Evolutionary conservation across 2,797 vertebrate species (phyloP), one percentile per base, ranked within the genome.

Genomic region (Erpetoichthys calabaricus): DNA sequence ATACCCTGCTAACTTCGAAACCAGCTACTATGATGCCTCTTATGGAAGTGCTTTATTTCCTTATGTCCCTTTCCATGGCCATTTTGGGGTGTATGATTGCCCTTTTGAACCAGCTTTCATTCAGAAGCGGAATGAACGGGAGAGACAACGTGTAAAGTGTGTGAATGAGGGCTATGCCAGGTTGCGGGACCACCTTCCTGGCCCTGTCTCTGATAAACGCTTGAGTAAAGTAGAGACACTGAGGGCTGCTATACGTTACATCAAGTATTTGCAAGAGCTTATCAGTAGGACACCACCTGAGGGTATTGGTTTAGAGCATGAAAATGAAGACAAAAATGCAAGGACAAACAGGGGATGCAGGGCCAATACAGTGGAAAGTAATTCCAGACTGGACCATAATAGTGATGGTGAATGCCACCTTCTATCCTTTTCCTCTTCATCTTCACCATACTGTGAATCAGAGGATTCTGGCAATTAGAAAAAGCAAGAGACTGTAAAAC

Each of bases 191-290:
- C 88, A 89, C 74, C 82, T 91, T 9, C 88, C 89, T 0, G 80
- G 78, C 0, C 75, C 73, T 3, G 65, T 70, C 47, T 63, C 77
- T 0, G 85, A 86, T 63, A 86, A 83, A 52, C 72, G 87, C 2
- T 79, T 91, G 53, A 92, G 87, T 71, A 90, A 90, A 68, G 88
- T 90, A 76, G 83, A 91, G 76, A 91, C 89, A 0, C 77, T 91
- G 52, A 68, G 89, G 1, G 88, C 88, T 0, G 87, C 90, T 57
- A 89, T 90, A 65, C 74, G 78, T 51, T 90, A 91, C 75, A 91
- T 92, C 66, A 84, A 82, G 4, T 78, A 88, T 64, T 74, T 91
- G 60, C 88, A 89, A 70, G 74, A 73, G 7, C 70, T 91, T 65
- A 81, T 91, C 56, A 69, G 65, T 60, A 58, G 55, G 46, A 43